Base-by-base conservation (phyloP, 1,140 invertebrate species). In the Helicoverpa armigera region DNA sequence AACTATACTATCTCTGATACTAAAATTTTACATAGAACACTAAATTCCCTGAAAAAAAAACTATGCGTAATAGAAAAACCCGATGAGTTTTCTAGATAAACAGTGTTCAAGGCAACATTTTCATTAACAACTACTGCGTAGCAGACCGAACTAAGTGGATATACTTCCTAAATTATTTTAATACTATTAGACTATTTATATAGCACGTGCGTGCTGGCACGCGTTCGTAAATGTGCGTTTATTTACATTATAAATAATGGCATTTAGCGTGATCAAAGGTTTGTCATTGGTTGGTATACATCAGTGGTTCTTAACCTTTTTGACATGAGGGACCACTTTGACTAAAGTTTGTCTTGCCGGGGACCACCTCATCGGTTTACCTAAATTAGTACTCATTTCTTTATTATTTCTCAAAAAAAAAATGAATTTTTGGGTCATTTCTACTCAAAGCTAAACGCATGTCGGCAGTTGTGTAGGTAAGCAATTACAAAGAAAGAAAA, bases 141-240 rank as follows among this genome's bases (percentile, higher is more conserved):
- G 18, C 29, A 12, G 10, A 18, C 13, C 13, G 29, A 14, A 63
- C 9, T 23, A 18, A 58, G 23, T 29, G 60, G 11, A 29, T 29
- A 12, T 63, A 63, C 60, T 70, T 51, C 48, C 67, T 50, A 23
- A 7, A 51, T 67, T 53, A 70, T 29, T 51, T 51, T 2, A 63
- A 13, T 63, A 58, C 56, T 18, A 43, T 48, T 3, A 51, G 18
- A 12, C 12, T 51, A 51, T 51, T 23, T 51, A 51, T 70, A 53
- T 51, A 29, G 4, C 10, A 50, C 48, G 67, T 48, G 51, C 67
- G 67, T 70, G 23, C 29, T 70, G 67, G 67, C 67, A 53, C 16
- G 11, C 67, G 48, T 70, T 50, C 5, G 35, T 12, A 67, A 18
- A 67, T 65, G 35, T 48, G 31, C 35, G 61, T 65, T 29, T 35